A percentile compares a stretch with the other conserved stretches of the same genome.
Conservation (phyloP, 64 coral and sea anemone genomes). For the Orbicella faveolata region DNA sequence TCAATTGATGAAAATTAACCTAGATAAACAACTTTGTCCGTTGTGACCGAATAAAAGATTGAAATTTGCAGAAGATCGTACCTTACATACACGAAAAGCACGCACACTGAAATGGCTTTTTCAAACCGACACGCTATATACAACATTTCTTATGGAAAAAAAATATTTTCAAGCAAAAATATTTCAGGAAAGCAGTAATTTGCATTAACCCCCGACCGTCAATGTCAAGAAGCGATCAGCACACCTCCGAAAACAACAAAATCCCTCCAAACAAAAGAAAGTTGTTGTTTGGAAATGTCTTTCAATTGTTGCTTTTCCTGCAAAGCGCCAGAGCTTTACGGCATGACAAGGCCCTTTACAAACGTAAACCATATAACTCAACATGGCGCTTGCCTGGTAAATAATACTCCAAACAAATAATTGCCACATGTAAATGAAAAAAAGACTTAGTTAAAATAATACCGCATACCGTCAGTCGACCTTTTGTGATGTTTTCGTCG, state of each 20-base stretch:
- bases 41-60: not conserved
- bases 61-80: not conserved
- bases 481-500: not conserved
- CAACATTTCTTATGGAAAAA: not conserved
- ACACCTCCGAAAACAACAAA: conserved; percentile 40
- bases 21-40: conserved; percentile 3
- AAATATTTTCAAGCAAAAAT: not conserved
- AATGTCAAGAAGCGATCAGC: conserved; percentile 18
- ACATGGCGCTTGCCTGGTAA: conserved; percentile 25
- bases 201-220: conserved; percentile 14
- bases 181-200: conserved; percentile 3
- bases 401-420: conserved; percentile 21
- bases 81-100: not conserved
- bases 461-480: not conserved
- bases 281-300: conserved; percentile 10
- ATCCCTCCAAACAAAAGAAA: not conserved
- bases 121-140: not conserved
- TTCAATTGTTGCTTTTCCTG: not conserved
- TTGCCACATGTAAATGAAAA: not conserved
- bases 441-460: not conserved
- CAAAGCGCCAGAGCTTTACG: not conserved
- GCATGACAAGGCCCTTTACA: conserved; percentile 10
- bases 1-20: conserved; percentile 5
- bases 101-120: not conserved
- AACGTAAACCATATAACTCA: conserved; percentile 10